Evolutionary conservation across 2,888 invertebrate species (phyloP).

Genomic region (Apotomis betuletana): DNA sequence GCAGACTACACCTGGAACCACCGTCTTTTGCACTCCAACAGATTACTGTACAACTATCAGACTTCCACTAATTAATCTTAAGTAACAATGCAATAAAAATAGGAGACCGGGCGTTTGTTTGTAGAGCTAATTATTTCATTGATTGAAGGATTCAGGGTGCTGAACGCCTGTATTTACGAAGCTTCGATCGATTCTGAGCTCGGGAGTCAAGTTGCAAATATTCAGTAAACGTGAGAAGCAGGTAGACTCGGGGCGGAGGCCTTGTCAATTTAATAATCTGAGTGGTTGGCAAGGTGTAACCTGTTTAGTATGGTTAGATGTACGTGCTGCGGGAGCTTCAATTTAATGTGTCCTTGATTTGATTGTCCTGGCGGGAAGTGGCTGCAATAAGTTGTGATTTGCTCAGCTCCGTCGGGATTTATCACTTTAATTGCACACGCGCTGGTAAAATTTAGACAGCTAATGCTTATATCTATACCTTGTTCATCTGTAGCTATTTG

Average conservation of each 20-base stretch:
- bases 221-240: slow-evolving; percentile 14
- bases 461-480: neutral
- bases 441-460: neutral
- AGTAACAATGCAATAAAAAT: slow-evolving; percentile 24
- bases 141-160: slow-evolving; percentile 10
- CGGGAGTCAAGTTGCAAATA: slow-evolving; percentile 47
- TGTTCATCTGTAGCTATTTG: neutral
- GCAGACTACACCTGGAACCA: slow-evolving; percentile 60
- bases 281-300: slow-evolving; percentile 52
- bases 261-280: slow-evolving; percentile 48
- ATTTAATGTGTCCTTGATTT: slow-evolving; percentile 53
- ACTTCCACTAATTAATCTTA: slow-evolving; percentile 31
- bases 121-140: neutral
- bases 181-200: slow-evolving; percentile 27
- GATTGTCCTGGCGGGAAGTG: slow-evolving; percentile 57
- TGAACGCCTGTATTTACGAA: slow-evolving; percentile 21
- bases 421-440: slow-evolving; percentile 55
- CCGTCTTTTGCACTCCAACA: slow-evolving; percentile 59
- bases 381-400: slow-evolving; percentile 63
- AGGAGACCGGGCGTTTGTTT: slow-evolving; percentile 5
- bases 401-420: slow-evolving; percentile 56
- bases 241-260: slow-evolving; percentile 18
- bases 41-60: slow-evolving; percentile 40
- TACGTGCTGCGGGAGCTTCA: slow-evolving; percentile 38
- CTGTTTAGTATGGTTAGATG: slow-evolving; percentile 42